Evolutionary conservation across 2,888 invertebrate species (phyloP).

Genomic region (Chloroclystis v-ata): DNA sequence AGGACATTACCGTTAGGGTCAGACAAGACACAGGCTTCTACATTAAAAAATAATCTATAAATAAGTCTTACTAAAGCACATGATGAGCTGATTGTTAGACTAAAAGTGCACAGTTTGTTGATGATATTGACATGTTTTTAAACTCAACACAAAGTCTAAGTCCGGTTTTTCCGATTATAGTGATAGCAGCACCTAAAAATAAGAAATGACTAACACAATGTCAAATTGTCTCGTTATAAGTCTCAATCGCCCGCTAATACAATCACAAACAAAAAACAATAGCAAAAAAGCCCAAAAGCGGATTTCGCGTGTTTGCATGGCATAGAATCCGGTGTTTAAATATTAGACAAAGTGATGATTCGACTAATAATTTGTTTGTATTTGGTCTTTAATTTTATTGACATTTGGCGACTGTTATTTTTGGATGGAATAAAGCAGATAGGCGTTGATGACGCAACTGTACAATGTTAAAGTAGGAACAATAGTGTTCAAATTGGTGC

Average conservation of each 20-base stretch:
- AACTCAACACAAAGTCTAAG: conserved; percentile 38
- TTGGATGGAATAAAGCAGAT: conserved; percentile 2
- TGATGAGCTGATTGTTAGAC: too few species aligned
- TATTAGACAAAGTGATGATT: conserved; percentile 58
- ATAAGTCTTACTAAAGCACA: too few species aligned
- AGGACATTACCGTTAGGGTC: conserved; percentile 7
- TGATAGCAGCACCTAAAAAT: conserved; percentile 64
- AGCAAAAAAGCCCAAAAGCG: conserved; percentile 61
- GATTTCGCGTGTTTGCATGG: conserved; percentile 66
- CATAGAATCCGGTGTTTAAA: conserved; percentile 60
- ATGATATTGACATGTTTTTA: conserved; percentile 23
- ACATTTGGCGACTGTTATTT: conserved; percentile 22
- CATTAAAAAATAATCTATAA: too few species aligned
- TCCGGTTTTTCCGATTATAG: conserved; percentile 48
- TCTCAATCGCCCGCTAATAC: conserved; percentile 74
- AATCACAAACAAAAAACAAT: conserved; percentile 65
- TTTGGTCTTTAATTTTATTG: conserved; percentile 31
- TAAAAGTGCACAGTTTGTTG: conserved; percentile 15
- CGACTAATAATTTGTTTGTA: conserved; percentile 33
- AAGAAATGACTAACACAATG: conserved; percentile 65
- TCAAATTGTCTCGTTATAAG: conserved; percentile 68
- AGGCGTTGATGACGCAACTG: conserved; percentile 10
- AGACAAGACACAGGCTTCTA: too few species aligned
- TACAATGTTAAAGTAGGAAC: conserved; percentile 10
- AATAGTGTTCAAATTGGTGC: conserved; percentile 29